Evolutionary conservation across 2,888 invertebrate genomes (phyloP).

Genomic region (Gibbula magus): DNA sequence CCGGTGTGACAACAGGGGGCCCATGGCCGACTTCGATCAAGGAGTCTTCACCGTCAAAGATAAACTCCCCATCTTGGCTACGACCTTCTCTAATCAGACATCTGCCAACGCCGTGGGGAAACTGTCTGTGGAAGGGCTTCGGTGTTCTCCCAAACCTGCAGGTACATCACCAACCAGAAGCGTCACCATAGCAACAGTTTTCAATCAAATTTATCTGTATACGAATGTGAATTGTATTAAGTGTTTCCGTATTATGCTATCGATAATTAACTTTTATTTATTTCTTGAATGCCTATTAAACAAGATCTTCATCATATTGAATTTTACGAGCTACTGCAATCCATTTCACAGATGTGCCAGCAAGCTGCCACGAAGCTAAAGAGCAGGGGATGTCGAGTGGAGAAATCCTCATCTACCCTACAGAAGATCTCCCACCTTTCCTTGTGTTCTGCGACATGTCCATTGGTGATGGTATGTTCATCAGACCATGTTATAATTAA

Average conservation of each 20-base stretch:
- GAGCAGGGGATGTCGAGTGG: conserved; percentile 44
- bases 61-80: conserved; percentile 44
- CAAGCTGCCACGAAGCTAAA: conserved; percentile 60
- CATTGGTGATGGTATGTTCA: conserved; percentile 23
- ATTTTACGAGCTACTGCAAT: background rate
- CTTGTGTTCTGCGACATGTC: conserved; percentile 65
- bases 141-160: conserved; percentile 51
- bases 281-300: too few relatives aligned
- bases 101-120: conserved; percentile 34
- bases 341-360: conserved; percentile 57
- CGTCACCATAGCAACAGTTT: too few relatives aligned
- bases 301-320: background rate
- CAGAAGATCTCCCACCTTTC: conserved; percentile 49
- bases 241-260: too few relatives aligned
- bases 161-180: too few relatives aligned
- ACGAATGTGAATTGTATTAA: too few relatives aligned
- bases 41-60: conserved; percentile 51
- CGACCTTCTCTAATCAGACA: conserved; percentile 41
- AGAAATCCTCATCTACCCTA: conserved; percentile 59
- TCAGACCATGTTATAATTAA: too few relatives aligned
- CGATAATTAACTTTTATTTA: too few relatives aligned
- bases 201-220: too few relatives aligned
- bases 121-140: conserved; percentile 33
- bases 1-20: conserved; percentile 56
- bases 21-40: conserved; percentile 40